Conservation (phyloP, 2,113 vertebrate genomes). For the Andinoacara biseriatus region DNA sequence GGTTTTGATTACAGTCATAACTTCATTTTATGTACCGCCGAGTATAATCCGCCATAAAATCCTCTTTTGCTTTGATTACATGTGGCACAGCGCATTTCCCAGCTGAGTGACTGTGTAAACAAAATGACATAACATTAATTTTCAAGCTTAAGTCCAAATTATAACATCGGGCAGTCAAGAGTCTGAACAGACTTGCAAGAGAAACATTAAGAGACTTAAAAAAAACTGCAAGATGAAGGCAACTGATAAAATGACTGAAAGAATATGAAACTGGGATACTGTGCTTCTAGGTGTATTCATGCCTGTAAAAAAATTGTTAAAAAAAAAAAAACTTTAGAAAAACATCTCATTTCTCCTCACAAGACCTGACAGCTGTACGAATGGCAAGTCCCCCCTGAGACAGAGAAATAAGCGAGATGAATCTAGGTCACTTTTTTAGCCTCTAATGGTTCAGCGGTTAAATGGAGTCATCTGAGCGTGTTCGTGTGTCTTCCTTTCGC, state of each 20-base stretch:
- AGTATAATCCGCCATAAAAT: constrained; percentile 57
- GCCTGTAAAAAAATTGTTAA: constrained; percentile 1
- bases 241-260: not conserved
- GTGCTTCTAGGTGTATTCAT: not conserved
- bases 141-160: not conserved
- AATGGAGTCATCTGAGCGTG: constrained; percentile 44
- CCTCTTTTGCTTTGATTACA: constrained; percentile 50
- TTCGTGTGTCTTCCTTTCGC: constrained; percentile 41
- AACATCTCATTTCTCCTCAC: constrained; percentile 50
- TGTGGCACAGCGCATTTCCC: constrained; percentile 36
- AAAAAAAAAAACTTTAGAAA: constrained; percentile 22
- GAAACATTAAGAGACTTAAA: not conserved
- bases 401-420: constrained; percentile 25
- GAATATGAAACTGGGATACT: not conserved
- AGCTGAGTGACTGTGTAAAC: constrained; percentile 39
- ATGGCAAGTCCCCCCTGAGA: constrained; percentile 23
- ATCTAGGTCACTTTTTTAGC: constrained; percentile 75
- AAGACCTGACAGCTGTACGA: constrained; percentile 55
- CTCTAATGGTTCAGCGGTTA: constrained; percentile 62
- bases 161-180: not conserved
- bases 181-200: not conserved
- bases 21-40: constrained; percentile 32
- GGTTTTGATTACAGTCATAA: constrained; percentile 67
- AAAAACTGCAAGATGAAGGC: not conserved
- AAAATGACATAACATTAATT: constrained; percentile 36